These are phyloP conservation scores for Pogona vitticeps DNA, from an alignment of 2,113 vertebrate species.

Conservation along the genomic window DNA sequence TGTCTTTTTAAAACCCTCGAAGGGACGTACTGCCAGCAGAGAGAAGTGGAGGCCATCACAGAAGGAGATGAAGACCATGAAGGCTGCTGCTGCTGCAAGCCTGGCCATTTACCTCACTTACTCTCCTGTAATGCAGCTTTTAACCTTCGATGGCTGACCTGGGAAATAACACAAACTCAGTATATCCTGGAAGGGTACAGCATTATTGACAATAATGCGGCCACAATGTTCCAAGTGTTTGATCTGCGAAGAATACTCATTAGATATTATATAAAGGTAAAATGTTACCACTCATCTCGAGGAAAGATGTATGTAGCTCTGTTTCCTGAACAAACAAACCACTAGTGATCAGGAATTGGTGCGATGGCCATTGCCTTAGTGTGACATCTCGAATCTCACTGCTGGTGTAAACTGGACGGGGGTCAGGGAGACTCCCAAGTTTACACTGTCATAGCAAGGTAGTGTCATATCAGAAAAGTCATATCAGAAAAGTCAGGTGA, in stretches of 20 bases:
- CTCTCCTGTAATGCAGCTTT: slow-evolving; percentile 96
- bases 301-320: background rate
- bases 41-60: slow-evolving; percentile 97
- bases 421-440: no score
- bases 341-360: background rate
- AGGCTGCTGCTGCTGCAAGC: slow-evolving; percentile 94
- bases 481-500: background rate
- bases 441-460: background rate
- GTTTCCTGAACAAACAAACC: background rate
- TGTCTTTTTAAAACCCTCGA: slow-evolving; percentile 48
- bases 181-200: slow-evolving; percentile 97
- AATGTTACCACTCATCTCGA: background rate
- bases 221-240: slow-evolving; percentile 96
- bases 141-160: slow-evolving; percentile 95
- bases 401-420: background rate
- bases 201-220: slow-evolving; percentile 95
- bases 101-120: slow-evolving; percentile 90
- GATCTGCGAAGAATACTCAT: slow-evolving; percentile 94
- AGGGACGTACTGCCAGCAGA: slow-evolving; percentile 99
- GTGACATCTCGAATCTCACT: background rate
- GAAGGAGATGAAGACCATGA: slow-evolving; percentile 94
- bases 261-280: slow-evolving; percentile 95
- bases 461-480: background rate
- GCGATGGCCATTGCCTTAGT: background rate
- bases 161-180: slow-evolving; percentile 92